Conservation (phyloP, 2,113 vertebrate species). For the Solenodon paradoxus region DNA sequence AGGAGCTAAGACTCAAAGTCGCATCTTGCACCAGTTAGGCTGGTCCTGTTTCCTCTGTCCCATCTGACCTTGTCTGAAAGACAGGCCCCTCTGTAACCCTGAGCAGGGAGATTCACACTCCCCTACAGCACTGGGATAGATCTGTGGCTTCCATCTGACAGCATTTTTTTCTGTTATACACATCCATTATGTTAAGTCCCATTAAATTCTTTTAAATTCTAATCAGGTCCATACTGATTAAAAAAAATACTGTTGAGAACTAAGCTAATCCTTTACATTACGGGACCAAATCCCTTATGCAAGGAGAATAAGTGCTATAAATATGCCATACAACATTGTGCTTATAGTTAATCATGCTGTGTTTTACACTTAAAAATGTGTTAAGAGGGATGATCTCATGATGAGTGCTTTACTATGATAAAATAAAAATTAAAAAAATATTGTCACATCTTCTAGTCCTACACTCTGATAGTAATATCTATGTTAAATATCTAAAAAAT, state of each 20-base stretch:
- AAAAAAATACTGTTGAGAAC: not conserved
- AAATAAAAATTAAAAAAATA: too few species aligned
- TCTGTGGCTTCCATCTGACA: not conserved
- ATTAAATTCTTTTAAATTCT: not conserved
- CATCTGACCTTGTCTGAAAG: not conserved
- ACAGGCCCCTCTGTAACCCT: fast-evolving
- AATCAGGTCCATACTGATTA: not conserved
- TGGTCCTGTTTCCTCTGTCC: not conserved
- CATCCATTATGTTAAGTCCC: not conserved
- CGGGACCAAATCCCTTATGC: not conserved
- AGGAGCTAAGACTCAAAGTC: not conserved
- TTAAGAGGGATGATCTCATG: not conserved
- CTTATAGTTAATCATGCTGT: not conserved
- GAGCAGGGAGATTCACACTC: not conserved
- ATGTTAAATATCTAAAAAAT: too few species aligned
- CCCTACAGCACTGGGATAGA: not conserved
- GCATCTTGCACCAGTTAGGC: fast-evolving
- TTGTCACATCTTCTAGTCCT: too few species aligned
- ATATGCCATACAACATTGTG: not conserved
- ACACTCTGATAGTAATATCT: too few species aligned
- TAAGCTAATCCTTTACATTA: not conserved
- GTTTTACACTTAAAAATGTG: not conserved
- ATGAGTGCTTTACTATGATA: not conserved
- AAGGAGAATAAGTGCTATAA: not conserved
- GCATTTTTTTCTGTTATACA: not conserved